Base-by-base conservation (phyloP, 2,113 vertebrate genomes). In the Spea bombifrons region DNA sequence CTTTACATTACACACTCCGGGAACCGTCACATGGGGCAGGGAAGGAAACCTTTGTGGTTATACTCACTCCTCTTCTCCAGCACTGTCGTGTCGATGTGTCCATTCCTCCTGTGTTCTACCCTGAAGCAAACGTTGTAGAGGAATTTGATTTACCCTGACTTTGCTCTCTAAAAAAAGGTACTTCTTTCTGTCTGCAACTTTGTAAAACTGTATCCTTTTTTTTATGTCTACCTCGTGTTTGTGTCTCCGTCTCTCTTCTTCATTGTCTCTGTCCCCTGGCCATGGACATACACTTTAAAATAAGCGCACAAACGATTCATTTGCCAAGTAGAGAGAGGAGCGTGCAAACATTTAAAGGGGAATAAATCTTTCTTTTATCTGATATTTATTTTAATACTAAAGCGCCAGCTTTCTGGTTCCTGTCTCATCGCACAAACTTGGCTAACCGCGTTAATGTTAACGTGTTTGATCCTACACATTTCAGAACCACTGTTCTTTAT, bases 401-500 rank as follows among this genome's bases (percentile, higher is more conserved):
- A 61, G 17, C 8, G 53, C 43, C 53, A 53, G 48, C 52, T 76
- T 50, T 9, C 59, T 30, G 72, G 65, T 52, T 9, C 5, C n/a
- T 3, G 10, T 30, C 75, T 76, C 50, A 69, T 43, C 15, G 66
- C 66, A 70, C 75, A 76, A 49, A 49, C 45, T 45, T 44, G 8
- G 17, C 7, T 17, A 49, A 7, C n/a, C 16, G 49, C 59, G 52
- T 49, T 48, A 48, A 66, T 61, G 66, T 69, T 61, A 30, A 49
- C 44, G 8, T 52, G 61, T 76, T 61, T 76, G 48, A 69, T 49
- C 53, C 63, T 75, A 9, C 17, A 69, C 13, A 64, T 61, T 61
- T 61, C 44, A 57, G 64, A 76, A 76, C 66, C 76, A 64, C 69
- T 78, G 48, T 15, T 66, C 55, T 52, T 50, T 71, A 44, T 71